Percentiles rank a stretch among this genome's conserved stretches.
Evolutionary conservation across 2,113 vertebrate species (phyloP).

Genomic region (Alosa alosa): DNA sequence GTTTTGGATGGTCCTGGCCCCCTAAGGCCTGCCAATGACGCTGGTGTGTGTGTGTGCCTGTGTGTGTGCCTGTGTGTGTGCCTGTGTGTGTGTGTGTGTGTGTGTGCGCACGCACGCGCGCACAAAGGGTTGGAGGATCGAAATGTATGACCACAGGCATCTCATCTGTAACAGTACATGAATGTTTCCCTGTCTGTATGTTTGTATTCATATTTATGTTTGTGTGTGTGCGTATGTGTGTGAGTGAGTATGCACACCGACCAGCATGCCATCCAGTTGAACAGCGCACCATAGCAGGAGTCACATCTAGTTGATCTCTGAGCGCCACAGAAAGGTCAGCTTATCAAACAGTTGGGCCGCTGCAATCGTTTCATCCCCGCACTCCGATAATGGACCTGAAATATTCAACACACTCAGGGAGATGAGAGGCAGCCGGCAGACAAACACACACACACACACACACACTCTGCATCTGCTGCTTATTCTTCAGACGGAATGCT

Average conservation of each 20-base stretch:
- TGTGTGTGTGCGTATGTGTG: neutral
- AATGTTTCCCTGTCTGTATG: neutral
- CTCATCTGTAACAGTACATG: neutral
- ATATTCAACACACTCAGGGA: conserved; percentile 5
- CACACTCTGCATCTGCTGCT: neutral
- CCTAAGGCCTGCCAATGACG: too few species aligned
- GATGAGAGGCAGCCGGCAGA: neutral
- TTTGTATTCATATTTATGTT: too few species aligned
- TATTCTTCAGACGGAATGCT: neutral
- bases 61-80: too few species aligned
- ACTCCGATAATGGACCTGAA: neutral
- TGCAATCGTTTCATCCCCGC: neutral
- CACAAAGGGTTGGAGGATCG: neutral
- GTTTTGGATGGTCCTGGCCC: too few species aligned
- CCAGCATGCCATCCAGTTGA: neutral
- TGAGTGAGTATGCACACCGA: neutral
- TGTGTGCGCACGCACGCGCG: too few species aligned
- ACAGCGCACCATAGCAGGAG: neutral
- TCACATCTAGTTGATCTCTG: neutral
- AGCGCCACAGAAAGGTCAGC: neutral
- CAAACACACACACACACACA: neutral
- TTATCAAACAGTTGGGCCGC: neutral
- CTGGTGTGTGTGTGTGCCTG: too few species aligned
- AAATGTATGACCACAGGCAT: neutral
- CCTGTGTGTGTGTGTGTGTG: too few species aligned